A percentile compares a stretch with the other conserved stretches of the same genome.
Evolutionary conservation across 1,140 invertebrate species (phyloP).

Genomic region (Aporrectodea caliginosa): DNA sequence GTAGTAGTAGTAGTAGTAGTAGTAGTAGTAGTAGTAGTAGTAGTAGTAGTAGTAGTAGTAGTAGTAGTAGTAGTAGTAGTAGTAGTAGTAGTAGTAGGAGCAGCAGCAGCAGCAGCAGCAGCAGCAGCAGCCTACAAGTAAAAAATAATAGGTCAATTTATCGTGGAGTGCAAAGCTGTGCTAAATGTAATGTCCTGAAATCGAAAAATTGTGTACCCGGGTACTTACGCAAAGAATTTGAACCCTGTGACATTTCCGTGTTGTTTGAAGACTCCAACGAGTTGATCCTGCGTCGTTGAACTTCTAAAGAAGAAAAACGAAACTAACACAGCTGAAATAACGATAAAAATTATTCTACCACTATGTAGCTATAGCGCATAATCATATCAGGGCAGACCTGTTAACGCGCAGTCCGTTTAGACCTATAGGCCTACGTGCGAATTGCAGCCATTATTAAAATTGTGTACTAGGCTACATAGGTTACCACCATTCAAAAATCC

Average conservation of each 20-base stretch:
- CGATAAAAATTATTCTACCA: too few relatives aligned
- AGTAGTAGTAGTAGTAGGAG: conserved; percentile 32
- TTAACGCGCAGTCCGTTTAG: too few relatives aligned
- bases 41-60: conserved; percentile 31
- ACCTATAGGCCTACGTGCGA: background rate
- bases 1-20: conserved; percentile 33
- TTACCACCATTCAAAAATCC: too few relatives aligned
- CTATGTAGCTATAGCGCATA: too few relatives aligned
- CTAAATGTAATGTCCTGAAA: too few relatives aligned
- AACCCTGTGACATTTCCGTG: conserved; percentile 57
- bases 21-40: conserved; percentile 33
- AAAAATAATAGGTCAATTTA: too few relatives aligned
- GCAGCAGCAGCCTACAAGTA: too few relatives aligned
- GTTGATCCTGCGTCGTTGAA: conserved; percentile 28
- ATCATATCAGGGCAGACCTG: too few relatives aligned
- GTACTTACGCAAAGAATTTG: conserved; percentile 60
- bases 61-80: conserved; percentile 33
- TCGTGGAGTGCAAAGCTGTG: too few relatives aligned
- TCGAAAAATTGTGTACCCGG: conserved; percentile 15
- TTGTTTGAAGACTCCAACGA: conserved; percentile 43
- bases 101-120: too few relatives aligned
- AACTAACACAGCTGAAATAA: background rate
- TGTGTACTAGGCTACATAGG: too few relatives aligned
- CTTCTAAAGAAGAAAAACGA: conserved; percentile 6
- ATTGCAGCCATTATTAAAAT: too few relatives aligned